Evolutionary conservation across 2,797 vertebrate genomes (phyloP), one percentile per base, ranked within the genome.

Genomic region (Darevskia nairensis): DNA sequence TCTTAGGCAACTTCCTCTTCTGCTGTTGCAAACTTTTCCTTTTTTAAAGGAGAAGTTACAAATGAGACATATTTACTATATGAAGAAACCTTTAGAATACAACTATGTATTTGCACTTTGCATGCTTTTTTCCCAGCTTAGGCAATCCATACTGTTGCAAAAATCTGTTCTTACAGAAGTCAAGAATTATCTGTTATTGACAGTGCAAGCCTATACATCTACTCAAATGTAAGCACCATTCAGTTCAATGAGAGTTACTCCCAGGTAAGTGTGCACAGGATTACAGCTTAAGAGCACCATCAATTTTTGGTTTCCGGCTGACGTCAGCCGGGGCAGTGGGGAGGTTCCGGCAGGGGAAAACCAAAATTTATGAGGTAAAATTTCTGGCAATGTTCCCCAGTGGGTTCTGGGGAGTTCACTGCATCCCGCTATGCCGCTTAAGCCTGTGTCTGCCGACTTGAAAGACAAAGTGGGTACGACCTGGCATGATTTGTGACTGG

Each of bases 1-100:
- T 86, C 44, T 80, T 55, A 69, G 21, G n/a, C n/a, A n/a, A 86
- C 27, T 72, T 86, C 77, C 78, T 80, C 64, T 85, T 85, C n/a
- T 32, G 29, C 17, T 79, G 2, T 29, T 69, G 68, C 23, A 86
- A 84, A 72, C 0, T 39, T 35, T 69, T 50, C 66, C 39, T 35
- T 76, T 78, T 19, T 66, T n/a, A 71, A 86, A 80, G 35, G 66
- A 46, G 77, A 86, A 86, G 68, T 61, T 41, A 13, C 32, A 8
- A 25, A 61, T 27, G 13, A 79, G 4, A 79, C 29, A 79, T 55
- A 68, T 21, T 27, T 41, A 41, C 27, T 35, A 23, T 11, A 23
- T 23, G 39, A 77, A 77, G 59, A 61, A 78, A 76, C 15, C 2
- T 77, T 77, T 46, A 23, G 80, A 78, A 66, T n/a, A n/a, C 21